phyloP scores from a whole-genome alignment of 2,797 vertebrate species.

The Hippopotamyrus pictus region DNA sequence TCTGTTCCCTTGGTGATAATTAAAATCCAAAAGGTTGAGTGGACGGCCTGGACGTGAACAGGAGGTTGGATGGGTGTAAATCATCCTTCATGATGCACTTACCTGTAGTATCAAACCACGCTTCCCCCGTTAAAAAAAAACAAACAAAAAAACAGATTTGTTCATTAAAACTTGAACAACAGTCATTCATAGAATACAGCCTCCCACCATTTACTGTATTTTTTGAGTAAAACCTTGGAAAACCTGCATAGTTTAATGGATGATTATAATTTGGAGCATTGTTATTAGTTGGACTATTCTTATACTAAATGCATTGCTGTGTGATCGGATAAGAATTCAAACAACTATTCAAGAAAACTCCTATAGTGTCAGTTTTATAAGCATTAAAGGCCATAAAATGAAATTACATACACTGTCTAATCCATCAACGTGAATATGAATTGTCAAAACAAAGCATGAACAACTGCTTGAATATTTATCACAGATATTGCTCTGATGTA shows the following conservation, averaged over 20 bases:
- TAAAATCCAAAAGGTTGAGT: conserved; percentile 1
- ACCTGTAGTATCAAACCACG: neutral
- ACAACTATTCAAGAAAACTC: neutral
- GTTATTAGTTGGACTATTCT: neutral
- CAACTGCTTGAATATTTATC: neutral
- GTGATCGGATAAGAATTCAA: neutral
- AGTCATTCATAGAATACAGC: neutral
- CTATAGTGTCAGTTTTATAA: neutral
- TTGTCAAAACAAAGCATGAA: neutral
- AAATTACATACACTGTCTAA: neutral
- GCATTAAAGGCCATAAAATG: neutral
- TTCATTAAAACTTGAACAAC: neutral
- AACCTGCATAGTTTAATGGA: neutral
- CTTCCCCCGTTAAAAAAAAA: neutral
- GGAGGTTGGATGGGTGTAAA: neutral
- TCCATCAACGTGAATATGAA: neutral
- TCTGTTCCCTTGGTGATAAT: conserved; percentile 7
- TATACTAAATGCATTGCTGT: neutral
- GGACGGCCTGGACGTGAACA: neutral
- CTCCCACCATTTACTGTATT: neutral
- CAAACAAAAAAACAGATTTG: neutral
- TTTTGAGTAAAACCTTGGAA: neutral
- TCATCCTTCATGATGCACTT: neutral
- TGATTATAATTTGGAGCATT: neutral
- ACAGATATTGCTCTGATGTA: neutral